Evolutionary conservation across 2,113 vertebrate genomes (phyloP).

Genomic region (Cynocephalus volans): DNA sequence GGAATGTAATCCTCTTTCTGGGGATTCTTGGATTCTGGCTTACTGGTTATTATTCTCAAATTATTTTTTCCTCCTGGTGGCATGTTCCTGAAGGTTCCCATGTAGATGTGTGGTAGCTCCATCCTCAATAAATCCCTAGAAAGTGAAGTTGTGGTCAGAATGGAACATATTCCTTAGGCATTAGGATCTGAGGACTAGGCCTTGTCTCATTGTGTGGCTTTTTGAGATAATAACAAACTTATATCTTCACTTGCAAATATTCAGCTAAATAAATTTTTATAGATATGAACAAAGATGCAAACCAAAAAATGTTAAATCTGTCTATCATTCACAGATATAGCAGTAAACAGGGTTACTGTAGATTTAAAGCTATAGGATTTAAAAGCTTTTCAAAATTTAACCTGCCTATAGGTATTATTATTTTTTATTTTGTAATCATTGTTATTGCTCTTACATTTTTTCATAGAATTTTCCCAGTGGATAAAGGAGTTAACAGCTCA

Average conservation of each 20-base stretch:
- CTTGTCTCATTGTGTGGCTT: background rate
- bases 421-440: background rate
- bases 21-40: background rate
- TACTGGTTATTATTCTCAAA: background rate
- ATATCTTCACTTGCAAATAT: background rate
- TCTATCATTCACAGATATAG: background rate
- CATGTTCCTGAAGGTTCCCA: background rate
- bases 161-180: background rate
- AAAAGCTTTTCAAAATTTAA: background rate
- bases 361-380: background rate
- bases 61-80: background rate
- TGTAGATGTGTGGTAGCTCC: background rate
- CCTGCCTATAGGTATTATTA: background rate
- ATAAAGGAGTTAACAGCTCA: background rate
- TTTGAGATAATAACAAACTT: background rate
- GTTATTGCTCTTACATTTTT: background rate
- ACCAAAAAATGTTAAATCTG: background rate
- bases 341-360: background rate
- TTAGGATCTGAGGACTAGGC: background rate
- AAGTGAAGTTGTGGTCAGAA: background rate
- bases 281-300: background rate
- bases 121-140: background rate
- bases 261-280: background rate
- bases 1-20: background rate
- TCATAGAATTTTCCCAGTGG: background rate